Evolutionary conservation across 2,797 vertebrate genomes (phyloP).

Genomic region (Okamejei kenojei): DNA sequence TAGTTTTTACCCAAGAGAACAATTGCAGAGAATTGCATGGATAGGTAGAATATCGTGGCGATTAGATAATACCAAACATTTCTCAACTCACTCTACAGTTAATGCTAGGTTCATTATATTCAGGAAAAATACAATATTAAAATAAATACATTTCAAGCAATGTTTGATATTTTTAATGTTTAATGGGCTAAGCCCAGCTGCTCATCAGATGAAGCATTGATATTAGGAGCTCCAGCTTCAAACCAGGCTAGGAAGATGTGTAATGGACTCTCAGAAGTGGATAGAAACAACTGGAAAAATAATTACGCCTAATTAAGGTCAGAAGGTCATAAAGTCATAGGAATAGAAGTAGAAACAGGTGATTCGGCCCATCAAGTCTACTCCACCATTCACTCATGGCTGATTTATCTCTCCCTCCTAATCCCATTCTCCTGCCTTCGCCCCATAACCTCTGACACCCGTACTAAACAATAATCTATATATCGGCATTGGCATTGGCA

Average conservation of each 20-base stretch:
- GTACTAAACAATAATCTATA: too few species aligned
- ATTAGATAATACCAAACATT: neutral
- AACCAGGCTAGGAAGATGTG: neutral
- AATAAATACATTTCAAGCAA: neutral
- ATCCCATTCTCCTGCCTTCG: too few species aligned
- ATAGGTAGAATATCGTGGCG: neutral
- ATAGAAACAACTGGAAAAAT: too few species aligned
- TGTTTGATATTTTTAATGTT: neutral
- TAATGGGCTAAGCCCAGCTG: neutral
- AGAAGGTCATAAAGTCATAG: too few species aligned
- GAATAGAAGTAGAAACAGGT: too few species aligned
- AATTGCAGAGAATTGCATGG: neutral
- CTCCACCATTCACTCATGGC: too few species aligned
- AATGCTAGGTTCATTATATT: neutral
- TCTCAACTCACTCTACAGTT: neutral
- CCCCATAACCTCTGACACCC: too few species aligned
- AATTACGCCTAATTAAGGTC: too few species aligned
- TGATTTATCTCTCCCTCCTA: too few species aligned
- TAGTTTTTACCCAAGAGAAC: neutral
- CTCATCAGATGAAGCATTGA: neutral
- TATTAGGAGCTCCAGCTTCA: neutral
- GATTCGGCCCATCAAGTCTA: too few species aligned
- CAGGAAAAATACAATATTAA: neutral
- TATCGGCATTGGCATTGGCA: too few species aligned
- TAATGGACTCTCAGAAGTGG: neutral